Evolutionary conservation across 1,140 invertebrate species (phyloP).

Genomic region (Drosophila pectinifera): DNA sequence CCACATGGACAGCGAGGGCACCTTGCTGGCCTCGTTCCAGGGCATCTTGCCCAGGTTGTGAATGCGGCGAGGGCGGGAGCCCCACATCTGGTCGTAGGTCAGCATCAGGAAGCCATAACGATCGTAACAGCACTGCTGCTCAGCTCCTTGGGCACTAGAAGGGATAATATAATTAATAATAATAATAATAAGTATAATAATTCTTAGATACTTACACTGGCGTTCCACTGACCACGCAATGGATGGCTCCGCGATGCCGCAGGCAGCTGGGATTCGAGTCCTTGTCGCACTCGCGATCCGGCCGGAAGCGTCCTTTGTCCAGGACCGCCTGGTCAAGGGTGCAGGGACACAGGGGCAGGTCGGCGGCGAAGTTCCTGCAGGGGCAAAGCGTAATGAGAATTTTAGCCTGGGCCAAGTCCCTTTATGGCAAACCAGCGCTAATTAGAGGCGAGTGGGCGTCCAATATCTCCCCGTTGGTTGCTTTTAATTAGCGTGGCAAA

Average conservation of each 20-base stretch:
- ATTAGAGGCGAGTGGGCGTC: slow-evolving; percentile 38
- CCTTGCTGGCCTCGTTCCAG: slow-evolving; percentile 95
- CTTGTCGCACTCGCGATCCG: slow-evolving; percentile 96
- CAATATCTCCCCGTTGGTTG: slow-evolving; percentile 35
- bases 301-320: slow-evolving; percentile 96
- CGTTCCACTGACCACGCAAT: slow-evolving; percentile 96
- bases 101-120: slow-evolving; percentile 95
- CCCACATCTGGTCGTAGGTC: slow-evolving; percentile 97
- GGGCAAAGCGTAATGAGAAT: neutral
- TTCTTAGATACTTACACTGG: slow-evolving; percentile 92
- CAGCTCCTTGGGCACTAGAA: slow-evolving; percentile 91
- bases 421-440: slow-evolving; percentile 25
- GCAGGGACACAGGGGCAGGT: slow-evolving; percentile 95
- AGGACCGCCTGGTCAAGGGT: slow-evolving; percentile 94
- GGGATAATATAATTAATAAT: neutral
- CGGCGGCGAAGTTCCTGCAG: slow-evolving; percentile 94
- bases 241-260: slow-evolving; percentile 94
- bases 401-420: neutral
- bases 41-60: slow-evolving; percentile 96
- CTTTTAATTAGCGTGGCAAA: slow-evolving; percentile 69
- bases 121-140: slow-evolving; percentile 99
- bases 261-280: slow-evolving; percentile 95
- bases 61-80: slow-evolving; percentile 94
- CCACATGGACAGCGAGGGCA: slow-evolving; percentile 97
- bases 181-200: no score